A percentile compares a stretch with the other conserved stretches of the same genome.
Evolutionary conservation across 2,888 invertebrate genomes (phyloP).

Genomic region (Cylindroiulus punctatus): DNA sequence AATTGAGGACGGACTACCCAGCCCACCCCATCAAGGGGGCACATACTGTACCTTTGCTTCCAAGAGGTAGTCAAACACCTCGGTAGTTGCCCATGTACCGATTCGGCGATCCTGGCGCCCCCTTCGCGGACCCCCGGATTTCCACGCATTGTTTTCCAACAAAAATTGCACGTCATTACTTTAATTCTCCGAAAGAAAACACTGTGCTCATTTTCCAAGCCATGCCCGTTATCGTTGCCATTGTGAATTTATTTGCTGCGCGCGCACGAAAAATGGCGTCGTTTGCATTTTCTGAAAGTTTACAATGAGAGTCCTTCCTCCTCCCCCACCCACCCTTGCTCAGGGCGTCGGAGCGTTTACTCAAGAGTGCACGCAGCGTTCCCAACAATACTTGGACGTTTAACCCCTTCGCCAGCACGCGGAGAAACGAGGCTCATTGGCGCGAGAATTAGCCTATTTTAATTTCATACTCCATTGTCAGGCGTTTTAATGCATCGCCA

Average conservation of each 20-base stretch:
- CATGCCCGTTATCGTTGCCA: background rate
- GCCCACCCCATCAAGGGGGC: background rate
- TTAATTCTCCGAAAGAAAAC: background rate
- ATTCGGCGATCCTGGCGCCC: too few relatives aligned
- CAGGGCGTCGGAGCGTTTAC: slow-evolving; percentile 6
- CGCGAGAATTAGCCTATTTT: slow-evolving; percentile 19
- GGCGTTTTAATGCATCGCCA: slow-evolving; percentile 7
- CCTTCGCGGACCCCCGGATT: background rate
- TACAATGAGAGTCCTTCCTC: too few relatives aligned
- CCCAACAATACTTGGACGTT: slow-evolving; percentile 9
- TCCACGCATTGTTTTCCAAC: background rate
- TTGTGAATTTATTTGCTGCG: background rate
- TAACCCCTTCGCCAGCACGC: background rate
- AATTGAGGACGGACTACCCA: background rate
- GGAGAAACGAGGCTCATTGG: slow-evolving; percentile 21
- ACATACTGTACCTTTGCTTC: background rate
- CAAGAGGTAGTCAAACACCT: background rate
- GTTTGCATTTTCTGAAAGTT: too few relatives aligned
- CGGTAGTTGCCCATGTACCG: too few relatives aligned
- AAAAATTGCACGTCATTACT: slow-evolving; percentile 16
- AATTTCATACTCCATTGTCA: slow-evolving; percentile 32
- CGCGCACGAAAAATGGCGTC: background rate
- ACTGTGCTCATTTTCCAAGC: background rate
- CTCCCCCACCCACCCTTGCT: background rate
- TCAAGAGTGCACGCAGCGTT: background rate